Evolutionary conservation across 2,113 vertebrate species (phyloP), one percentile per base, ranked within the genome.

Genomic region (Pao palembangensis): DNA sequence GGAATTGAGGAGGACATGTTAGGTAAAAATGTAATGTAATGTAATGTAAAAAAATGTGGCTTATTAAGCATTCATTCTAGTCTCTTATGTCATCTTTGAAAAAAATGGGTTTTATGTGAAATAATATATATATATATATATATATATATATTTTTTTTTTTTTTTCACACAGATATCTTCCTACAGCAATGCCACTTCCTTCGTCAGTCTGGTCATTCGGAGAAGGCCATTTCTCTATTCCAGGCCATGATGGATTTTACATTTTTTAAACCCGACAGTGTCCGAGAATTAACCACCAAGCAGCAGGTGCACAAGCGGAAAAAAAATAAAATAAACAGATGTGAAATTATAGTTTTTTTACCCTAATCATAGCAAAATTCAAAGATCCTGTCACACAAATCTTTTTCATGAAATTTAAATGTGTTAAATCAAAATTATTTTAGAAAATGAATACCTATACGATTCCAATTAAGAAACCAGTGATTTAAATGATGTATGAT

Each of bases 241-340:
- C 96, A 98, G 85, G 95, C 95, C 64, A 88, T 96, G 88, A 75
- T 95, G 0, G 96, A 98, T 79, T 98, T 99, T 76, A 98, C 94
- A 18, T 98, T 98, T 88, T 95, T 92, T 80, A 97, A 96, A 73
- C 96, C 97, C 0, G 94, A 96, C 82, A 96, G 86, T 1, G 91
- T 99, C 7, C 91, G 78, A 76, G 55, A 92, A 17, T 78, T 98
- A 55, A 82, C 91, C 49, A 98, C 96, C 56, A 94, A 87, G 67
- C 92, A 91, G 79, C 96, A 98, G 95, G 95, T 97, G 88, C n/a
- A 63, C 41, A 51, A 58, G 58, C 41, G 59, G 48, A 63, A 47
- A 53, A 12, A 38, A 12, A 38, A 38, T 53, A 38, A 3, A 28
- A 12, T 1, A 38, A 38, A 12, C 34, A 11, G 34, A 38, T 12